Evolutionary conservation across 2,797 vertebrate species (phyloP), one percentile per base, ranked within the genome.

Genomic region (Xyrichtys novacula): DNA sequence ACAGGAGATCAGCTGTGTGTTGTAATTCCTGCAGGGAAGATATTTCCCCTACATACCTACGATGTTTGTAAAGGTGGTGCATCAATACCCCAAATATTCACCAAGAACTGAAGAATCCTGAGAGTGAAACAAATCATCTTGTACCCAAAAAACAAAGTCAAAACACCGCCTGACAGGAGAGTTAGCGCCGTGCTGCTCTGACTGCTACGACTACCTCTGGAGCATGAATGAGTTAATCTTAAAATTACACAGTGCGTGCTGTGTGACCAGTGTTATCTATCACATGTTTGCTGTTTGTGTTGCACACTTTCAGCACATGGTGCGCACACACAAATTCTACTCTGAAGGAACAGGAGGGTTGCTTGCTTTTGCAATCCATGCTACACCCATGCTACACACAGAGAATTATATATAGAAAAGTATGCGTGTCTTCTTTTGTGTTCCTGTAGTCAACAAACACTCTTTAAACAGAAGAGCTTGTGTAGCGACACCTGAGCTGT

Each of bases 181-280:
- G 23, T 15, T 8, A 26, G 34, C 9, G 11, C 26, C 28, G 12
- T 4, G 34, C 50, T 16, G 39, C 49, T 46, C 17, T 23, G 9
- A 20, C 55, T 28, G n/a, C 32, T 23, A 16, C 23, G 14, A 26
- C 60, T 48, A 47, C 48, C 5, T 20, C 46, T 32, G 60, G 26
- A 65, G 65, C 52, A 49, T 67, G 46, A 81, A 81, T 47, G 62
- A 76, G 56, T 64, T 75, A 9, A 72, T 71, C 44, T 54, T 31
- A 36, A 80, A 71, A 74, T 61, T 5, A 49, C 50, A 53, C 26
- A 40, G 46, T 19, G 50, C 59, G 36, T 52, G 65, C 29, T 46
- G 58, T 62, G 36, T 58, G 40, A 62, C 68, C 62, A n/a, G 39
- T 22, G 54, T 72, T 69, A 76, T 64, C 71, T 60, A 56, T 76